Evolutionary conservation across 2,888 invertebrate genomes (phyloP).

Genomic region (Resseliella maxima): DNA sequence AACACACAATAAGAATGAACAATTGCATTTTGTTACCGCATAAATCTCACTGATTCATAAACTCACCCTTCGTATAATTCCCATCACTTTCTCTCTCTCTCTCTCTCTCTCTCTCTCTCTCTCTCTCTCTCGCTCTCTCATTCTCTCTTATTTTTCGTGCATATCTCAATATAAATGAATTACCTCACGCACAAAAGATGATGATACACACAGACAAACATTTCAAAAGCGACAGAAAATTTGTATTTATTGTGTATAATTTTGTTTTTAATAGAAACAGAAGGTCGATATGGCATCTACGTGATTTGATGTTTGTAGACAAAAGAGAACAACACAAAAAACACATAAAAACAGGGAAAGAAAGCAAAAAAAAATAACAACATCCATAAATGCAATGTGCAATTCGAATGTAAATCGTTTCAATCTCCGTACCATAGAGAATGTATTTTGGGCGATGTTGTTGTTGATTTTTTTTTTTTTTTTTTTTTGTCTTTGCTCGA

Average conservation of each 20-base stretch:
- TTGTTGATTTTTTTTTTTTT: neutral
- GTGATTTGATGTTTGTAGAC: neutral
- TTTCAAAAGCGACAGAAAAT: neutral
- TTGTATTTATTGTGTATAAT: conserved; percentile 41
- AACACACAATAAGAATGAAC: conserved; percentile 39
- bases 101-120: neutral
- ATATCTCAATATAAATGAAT: neutral
- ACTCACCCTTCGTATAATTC: conserved; percentile 7
- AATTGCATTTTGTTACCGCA: conserved; percentile 53
- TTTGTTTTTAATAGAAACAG: conserved; percentile 40
- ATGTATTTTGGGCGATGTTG: neutral
- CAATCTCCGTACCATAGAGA: neutral
- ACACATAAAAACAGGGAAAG: neutral
- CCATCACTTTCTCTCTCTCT: neutral
- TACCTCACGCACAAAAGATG: conserved; percentile 36
- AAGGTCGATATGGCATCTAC: conserved; percentile 23
- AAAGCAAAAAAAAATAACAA: neutral
- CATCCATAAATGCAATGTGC: conserved; percentile 28
- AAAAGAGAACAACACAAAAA: neutral
- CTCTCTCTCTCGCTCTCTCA: neutral
- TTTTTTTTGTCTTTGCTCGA: neutral
- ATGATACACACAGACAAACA: neutral
- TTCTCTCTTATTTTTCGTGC: neutral
- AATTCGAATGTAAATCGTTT: neutral
- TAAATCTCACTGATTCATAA: conserved; percentile 51